Base-by-base conservation (phyloP, 2,113 vertebrate genomes). In the Rana temporaria region DNA sequence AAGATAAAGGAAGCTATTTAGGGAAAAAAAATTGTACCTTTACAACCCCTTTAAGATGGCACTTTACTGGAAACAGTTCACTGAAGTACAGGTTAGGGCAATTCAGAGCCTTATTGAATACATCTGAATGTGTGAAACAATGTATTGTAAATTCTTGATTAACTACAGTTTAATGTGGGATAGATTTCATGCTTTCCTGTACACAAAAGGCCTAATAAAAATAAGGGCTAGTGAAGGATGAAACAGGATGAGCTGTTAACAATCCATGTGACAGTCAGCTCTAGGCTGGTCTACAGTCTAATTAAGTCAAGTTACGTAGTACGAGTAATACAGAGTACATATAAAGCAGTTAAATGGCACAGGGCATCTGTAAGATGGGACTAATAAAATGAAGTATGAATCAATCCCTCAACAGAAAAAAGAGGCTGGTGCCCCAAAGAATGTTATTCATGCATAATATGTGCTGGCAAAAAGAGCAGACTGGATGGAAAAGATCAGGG, bases 361-460 rank as follows among this genome's bases (percentile, higher is more conserved):
- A 63, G 87, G 88, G 87, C 88, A 90, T 87, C 30, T 56, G 81
- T 86, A 92, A 89, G 85, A 85, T 75, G 87, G 88, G 85, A 89
- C 88, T 92, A 91, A 93, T 90, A 91, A 93, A 73, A 86, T 88
- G 85, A 88, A 86, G 91, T 90, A 82, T 67, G 85, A 89, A 89
- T 89, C 93, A 93, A 92, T 92, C 91, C 86, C 87, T 88, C 90
- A 92, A 90, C 90, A 94, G 93, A 89, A 95, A 93, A 91, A 86
- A 87, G 88, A 91, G 89, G 89, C 89, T 90, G 85, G 88, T 12
- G 91, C 90, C 91, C 87, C 8, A 38, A 92, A 90, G 92, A 94
- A 93, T 92, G 91, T 85, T 89, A 93, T 93, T 93, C 91, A 94
- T 91, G 92, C 89, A 91, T 91, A 94, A 92, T 92, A 94, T 89